Evolutionary conservation across 2,797 vertebrate genomes (phyloP), one percentile per base, ranked within the genome.

Genomic region (Helarctos malayanus): DNA sequence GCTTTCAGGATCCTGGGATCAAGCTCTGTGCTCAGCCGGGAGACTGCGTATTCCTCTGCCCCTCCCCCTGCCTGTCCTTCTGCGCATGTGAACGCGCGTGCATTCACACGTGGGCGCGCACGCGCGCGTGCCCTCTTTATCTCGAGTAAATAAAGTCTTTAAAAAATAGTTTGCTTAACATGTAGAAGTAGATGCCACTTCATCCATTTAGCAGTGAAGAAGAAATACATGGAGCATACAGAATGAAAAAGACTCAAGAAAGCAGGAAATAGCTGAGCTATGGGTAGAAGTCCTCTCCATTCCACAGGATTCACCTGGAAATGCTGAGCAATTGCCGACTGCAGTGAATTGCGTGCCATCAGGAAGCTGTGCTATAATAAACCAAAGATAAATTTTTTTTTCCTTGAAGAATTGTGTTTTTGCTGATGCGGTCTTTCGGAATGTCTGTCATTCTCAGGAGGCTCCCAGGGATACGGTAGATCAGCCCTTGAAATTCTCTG

Each of bases 371-470:
- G 54, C 85, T 92, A 75, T 56, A 25, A 52, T 81, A 73, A 71
- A 86, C 23, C 82, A 95, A 87, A 87, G 45, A 81, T 38, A 56
- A 32, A 63, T 65, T 75, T 81, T 21, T 86, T 78, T 89, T 68
- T 13, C 41, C 52, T 84, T 89, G 59, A 90, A 78, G 52, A 90
- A 52, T 56, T 89, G 13, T 78, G 63, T 80, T 84, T 38, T 95
- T 82, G 29, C 45, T 81, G 45, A 90, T 69, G 25, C 38, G 52
- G 49, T 80, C 79, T 93, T 59, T 68, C 93, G 41, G 79, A 81
- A 93, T 68, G 18, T 68, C 65, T 96, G 41, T 49, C 76, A 86
- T 90, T 90, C 87, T 93, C 75, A 82, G n/a, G 57, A 93, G 61
- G 52, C 32, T 81, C 23, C 29, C 52, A 68, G 65, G 27, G 29